Percentiles rank a stretch among this genome's conserved stretches.
Evolutionary conservation across 2,797 vertebrate species (phyloP).

Genomic region (Babyrousa celebensis): DNA sequence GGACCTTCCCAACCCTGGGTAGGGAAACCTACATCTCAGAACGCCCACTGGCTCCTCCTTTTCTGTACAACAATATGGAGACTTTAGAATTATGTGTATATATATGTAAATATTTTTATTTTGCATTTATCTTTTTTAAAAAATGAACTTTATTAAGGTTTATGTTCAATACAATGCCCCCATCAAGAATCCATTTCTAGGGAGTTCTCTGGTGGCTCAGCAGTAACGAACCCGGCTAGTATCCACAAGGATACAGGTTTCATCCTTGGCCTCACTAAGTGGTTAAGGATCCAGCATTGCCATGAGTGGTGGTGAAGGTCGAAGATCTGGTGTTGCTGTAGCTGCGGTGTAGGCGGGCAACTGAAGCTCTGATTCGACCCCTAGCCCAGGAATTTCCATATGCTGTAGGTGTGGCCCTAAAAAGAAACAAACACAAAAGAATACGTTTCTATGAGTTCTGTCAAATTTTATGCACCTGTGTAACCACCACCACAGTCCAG

Average conservation of each 20-base stretch:
- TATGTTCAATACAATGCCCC: background rate
- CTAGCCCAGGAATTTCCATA: too few species aligned
- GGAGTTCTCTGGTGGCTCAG: too few species aligned
- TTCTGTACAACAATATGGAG: background rate
- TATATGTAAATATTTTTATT: background rate
- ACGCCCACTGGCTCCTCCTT: background rate
- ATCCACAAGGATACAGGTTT: too few species aligned
- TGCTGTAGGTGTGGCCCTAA: too few species aligned
- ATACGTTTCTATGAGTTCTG: conserved; percentile 5
- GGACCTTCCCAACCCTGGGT: background rate
- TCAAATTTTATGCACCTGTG: background rate
- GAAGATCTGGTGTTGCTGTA: too few species aligned
- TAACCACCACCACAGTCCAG: background rate
- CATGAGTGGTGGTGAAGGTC: too few species aligned
- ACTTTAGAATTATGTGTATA: background rate
- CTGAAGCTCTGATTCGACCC: too few species aligned
- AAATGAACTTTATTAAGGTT: background rate
- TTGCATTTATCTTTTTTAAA: background rate
- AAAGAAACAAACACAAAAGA: too few species aligned
- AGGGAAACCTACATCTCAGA: background rate
- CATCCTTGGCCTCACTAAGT: too few species aligned
- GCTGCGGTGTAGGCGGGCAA: too few species aligned
- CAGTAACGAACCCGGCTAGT: too few species aligned
- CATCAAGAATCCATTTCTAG: background rate
- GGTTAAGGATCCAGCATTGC: too few species aligned